These are phyloP conservation scores for Campoplex capitator DNA, from an alignment of 2,888 invertebrate genomes.

Conservation along the genomic window DNA sequence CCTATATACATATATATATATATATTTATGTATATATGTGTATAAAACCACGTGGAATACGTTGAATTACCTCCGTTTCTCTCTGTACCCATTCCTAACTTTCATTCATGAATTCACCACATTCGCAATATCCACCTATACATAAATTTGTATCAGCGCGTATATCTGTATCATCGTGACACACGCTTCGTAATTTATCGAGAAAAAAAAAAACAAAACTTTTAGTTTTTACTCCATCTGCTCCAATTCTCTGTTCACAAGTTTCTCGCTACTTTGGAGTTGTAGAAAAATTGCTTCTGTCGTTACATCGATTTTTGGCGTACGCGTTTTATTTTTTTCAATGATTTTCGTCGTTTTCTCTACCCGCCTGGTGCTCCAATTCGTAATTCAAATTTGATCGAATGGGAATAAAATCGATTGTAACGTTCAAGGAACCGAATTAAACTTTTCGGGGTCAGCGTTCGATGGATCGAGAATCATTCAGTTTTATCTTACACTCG, in stretches of 20 bases:
- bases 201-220: background rate
- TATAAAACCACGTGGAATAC: slow-evolving; percentile 68
- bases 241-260: background rate
- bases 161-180: background rate
- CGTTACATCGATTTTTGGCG: background rate
- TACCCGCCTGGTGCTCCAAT: no score
- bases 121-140: slow-evolving; percentile 52
- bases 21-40: slow-evolving; percentile 21
- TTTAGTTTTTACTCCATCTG: slow-evolving; percentile 2
- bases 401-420: no score
- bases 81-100: slow-evolving; percentile 62
- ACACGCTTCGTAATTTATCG: background rate
- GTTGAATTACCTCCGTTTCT: slow-evolving; percentile 69
- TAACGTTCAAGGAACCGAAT: no score
- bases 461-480: no score
- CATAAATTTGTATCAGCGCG: slow-evolving; percentile 17
- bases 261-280: background rate
- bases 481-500: background rate
- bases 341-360: no score
- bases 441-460: no score
- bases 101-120: slow-evolving; percentile 67
- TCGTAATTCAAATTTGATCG: no score
- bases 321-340: no score
- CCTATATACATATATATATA: slow-evolving; percentile 17
- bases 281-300: background rate